These are phyloP conservation scores for Aphidius ervi DNA, from an alignment of 1,140 invertebrate species.

Conservation along the genomic window DNA sequence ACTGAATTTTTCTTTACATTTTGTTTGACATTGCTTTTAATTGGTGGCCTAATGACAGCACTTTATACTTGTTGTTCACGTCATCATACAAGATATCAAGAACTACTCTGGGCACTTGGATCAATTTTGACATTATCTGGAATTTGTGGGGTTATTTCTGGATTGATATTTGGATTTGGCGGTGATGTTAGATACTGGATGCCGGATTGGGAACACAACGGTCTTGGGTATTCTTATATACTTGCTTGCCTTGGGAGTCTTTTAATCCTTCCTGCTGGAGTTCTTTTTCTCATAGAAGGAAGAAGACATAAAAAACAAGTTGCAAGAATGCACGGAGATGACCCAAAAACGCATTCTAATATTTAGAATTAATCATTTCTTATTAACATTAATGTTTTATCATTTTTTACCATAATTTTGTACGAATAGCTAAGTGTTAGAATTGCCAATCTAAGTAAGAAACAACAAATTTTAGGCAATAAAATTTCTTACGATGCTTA, in stretches of 20 bases:
- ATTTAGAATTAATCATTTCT: slow-evolving; percentile 30
- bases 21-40: slow-evolving; percentile 71
- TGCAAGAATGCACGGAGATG: slow-evolving; percentile 58
- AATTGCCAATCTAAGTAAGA: no score
- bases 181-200: slow-evolving; percentile 93
- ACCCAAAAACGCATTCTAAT: slow-evolving; percentile 44
- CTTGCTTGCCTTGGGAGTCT: slow-evolving; percentile 76
- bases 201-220: slow-evolving; percentile 94
- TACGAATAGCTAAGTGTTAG: no score
- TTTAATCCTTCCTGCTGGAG: slow-evolving; percentile 67
- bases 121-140: slow-evolving; percentile 67
- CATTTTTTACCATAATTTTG: no score
- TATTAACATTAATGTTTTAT: no score
- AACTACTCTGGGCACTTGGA: slow-evolving; percentile 69
- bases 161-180: slow-evolving; percentile 78
- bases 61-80: slow-evolving; percentile 73
- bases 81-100: slow-evolving; percentile 72
- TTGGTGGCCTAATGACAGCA: slow-evolving; percentile 67
- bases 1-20: slow-evolving; percentile 91
- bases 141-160: slow-evolving; percentile 70
- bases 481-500: no score
- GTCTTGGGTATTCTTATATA: slow-evolving; percentile 92
- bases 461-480: no score
- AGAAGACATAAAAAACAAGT: slow-evolving; percentile 67
- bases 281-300: slow-evolving; percentile 78